phyloP scores from a whole-genome alignment of 1,140 invertebrate genomes.

The Anastrepha ludens region DNA sequence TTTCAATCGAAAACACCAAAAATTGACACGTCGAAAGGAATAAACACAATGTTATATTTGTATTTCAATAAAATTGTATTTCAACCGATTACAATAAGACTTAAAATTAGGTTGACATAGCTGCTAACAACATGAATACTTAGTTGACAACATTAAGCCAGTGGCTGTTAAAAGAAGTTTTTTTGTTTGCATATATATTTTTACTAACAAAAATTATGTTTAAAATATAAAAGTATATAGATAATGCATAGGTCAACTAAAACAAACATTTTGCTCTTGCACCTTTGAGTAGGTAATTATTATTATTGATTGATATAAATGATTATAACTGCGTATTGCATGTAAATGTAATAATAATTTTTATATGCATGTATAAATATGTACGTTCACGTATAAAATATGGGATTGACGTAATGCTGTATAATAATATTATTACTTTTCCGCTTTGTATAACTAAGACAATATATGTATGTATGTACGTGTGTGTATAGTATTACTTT shows the following conservation, averaged over 20 bases:
- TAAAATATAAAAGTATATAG: not conserved
- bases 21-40: no score
- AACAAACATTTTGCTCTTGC: not conserved
- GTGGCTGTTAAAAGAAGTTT: slow-evolving; percentile 27
- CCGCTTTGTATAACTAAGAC: slow-evolving; percentile 13
- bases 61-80: slow-evolving; percentile 53
- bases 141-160: slow-evolving; percentile 47
- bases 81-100: slow-evolving; percentile 53
- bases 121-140: slow-evolving; percentile 44
- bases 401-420: not conserved
- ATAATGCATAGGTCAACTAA: not conserved
- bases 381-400: slow-evolving; percentile 29
- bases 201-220: not conserved
- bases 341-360: not conserved
- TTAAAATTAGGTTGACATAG: slow-evolving; percentile 51
- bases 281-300: not conserved
- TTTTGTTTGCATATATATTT: not conserved
- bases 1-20: no score
- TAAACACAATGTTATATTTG: not conserved
- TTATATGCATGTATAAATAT: not conserved
- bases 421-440: not conserved
- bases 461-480: not conserved
- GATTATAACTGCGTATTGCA: not conserved
- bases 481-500: no score
- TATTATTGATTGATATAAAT: no score